A percentile compares a stretch with the other conserved stretches of the same genome.
These are phyloP conservation scores for Hippopotamus amphibius DNA, from an alignment of 2,113 vertebrate species.

Conservation along the genomic window DNA sequence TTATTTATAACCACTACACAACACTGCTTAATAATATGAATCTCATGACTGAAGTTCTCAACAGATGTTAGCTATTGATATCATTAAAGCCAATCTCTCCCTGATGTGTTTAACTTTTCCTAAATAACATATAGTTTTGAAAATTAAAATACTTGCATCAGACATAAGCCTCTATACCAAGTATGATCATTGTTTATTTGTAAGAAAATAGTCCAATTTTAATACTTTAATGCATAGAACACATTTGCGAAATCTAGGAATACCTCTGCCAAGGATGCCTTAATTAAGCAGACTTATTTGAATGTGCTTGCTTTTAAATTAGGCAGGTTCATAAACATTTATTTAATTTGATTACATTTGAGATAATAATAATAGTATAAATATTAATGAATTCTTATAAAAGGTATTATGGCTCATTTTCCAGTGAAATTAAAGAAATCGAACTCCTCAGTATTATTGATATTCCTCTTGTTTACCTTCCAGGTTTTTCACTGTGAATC, in stretches of 20 bases:
- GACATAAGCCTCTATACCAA: neutral
- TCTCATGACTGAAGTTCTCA: neutral
- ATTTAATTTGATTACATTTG: neutral
- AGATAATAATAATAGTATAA: neutral
- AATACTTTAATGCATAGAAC: neutral
- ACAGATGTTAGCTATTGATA: neutral
- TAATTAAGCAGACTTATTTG: neutral
- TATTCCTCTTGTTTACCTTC: neutral
- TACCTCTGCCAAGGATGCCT: neutral
- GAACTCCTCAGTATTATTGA: neutral
- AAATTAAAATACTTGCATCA: neutral
- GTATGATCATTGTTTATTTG: neutral
- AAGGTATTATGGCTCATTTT: neutral
- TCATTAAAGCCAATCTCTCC: neutral
- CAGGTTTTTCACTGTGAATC: neutral
- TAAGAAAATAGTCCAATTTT: constrained; percentile 23
- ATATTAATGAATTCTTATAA: constrained; percentile 29
- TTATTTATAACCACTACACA: neutral
- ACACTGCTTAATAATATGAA: neutral
- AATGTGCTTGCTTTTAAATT: constrained; percentile 44
- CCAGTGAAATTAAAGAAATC: neutral
- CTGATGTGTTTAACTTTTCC: neutral
- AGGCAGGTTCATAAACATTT: constrained; percentile 30
- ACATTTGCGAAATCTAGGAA: neutral
- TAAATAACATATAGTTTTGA: neutral